phyloP scores from a whole-genome alignment of 2,113 vertebrate species.

The Clarias magur region DNA sequence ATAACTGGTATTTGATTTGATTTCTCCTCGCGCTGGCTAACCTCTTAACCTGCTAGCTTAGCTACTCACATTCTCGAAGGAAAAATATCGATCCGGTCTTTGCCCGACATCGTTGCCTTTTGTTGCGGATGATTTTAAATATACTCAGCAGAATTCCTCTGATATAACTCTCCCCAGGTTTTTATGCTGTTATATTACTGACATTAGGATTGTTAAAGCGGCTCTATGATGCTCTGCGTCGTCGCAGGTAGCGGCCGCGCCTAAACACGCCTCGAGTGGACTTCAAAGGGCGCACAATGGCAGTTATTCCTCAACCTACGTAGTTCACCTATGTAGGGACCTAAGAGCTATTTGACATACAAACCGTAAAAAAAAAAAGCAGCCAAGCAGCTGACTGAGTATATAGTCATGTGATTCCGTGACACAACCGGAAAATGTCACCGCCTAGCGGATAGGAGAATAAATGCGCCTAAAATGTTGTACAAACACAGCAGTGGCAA shows the following conservation, averaged over 20 bases:
- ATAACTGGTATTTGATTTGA: neutral
- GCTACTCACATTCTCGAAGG: constrained; percentile 94
- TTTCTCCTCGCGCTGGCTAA: neutral
- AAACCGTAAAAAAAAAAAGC: neutral
- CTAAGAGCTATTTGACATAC: neutral
- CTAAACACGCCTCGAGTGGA: neutral
- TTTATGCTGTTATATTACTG: neutral
- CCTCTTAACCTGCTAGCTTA: constrained; percentile 8
- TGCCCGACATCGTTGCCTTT: constrained; percentile 84
- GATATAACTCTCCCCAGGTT: neutral
- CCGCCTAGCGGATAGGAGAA: neutral
- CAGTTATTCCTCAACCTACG: neutral
- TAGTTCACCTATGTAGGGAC: neutral
- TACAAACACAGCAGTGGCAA: neutral
- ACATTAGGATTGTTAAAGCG: neutral
- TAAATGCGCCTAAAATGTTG: too few species aligned
- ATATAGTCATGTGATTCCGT: constrained; percentile 10
- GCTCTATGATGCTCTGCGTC: neutral
- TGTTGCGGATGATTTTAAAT: constrained; percentile 31
- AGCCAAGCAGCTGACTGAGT: constrained; percentile 9
- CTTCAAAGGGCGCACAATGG: neutral
- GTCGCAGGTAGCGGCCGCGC: neutral
- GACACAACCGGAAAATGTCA: neutral
- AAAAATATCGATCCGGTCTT: constrained; percentile 95
- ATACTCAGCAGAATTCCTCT: neutral